Percentiles rank a stretch among this genome's conserved stretches.
These are phyloP conservation scores for Helarctos malayanus DNA, from an alignment of 2,797 vertebrate genomes.

Conservation along the genomic window DNA sequence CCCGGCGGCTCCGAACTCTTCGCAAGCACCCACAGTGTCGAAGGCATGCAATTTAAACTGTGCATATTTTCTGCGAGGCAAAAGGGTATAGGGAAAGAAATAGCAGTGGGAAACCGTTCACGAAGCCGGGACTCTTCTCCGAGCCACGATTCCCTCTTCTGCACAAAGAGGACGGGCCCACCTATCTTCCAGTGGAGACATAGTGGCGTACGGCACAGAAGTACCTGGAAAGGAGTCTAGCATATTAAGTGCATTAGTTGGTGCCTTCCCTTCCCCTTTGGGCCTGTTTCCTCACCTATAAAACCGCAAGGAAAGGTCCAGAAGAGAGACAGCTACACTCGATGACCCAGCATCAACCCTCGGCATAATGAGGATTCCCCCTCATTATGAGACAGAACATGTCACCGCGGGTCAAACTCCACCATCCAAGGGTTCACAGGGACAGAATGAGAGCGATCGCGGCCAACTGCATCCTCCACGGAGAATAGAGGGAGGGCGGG, in stretches of 20 bases:
- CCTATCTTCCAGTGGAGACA: background rate
- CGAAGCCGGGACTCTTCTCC: background rate
- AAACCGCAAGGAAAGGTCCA: background rate
- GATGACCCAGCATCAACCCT: background rate
- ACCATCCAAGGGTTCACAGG: background rate
- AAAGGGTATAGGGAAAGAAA: constrained; percentile 30
- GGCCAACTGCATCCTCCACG: background rate
- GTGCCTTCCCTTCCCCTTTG: background rate
- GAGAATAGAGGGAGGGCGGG: background rate
- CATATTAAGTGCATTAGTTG: background rate
- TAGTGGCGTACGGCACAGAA: accelerated
- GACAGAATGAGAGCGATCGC: background rate
- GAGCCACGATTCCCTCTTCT: background rate
- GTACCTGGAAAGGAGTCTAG: background rate
- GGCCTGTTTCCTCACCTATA: background rate
- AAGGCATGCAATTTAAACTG: background rate
- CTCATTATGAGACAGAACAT: background rate
- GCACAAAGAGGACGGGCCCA: background rate
- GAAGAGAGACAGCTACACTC: background rate
- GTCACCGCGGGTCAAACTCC: background rate
- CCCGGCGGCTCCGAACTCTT: constrained; percentile 62
- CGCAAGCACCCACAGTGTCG: constrained; percentile 19
- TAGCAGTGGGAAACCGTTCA: background rate
- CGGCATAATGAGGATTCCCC: background rate
- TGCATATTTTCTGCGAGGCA: background rate